Evolutionary conservation across 1,140 invertebrate species (phyloP).

Genomic region (Ylistrum balloti): DNA sequence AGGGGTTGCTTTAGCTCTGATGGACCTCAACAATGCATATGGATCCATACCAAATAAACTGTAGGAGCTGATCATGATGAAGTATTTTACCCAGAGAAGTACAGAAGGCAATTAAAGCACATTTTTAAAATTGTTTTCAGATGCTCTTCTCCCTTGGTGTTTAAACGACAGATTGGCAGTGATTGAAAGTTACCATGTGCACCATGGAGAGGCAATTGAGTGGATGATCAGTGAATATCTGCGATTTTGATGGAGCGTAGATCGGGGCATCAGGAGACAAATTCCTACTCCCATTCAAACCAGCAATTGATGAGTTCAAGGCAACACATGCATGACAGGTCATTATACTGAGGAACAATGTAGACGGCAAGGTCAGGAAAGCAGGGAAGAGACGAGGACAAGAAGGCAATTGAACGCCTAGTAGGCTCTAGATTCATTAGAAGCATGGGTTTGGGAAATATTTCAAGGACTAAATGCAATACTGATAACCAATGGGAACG

Average conservation of each 20-base stretch:
- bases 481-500: background rate
- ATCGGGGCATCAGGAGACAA: conserved; percentile 48
- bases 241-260: conserved; percentile 46
- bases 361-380: conserved; percentile 53
- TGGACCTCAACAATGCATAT: too few species aligned
- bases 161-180: too few species aligned
- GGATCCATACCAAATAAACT: too few species aligned
- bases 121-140: too few species aligned
- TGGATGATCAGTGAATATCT: background rate
- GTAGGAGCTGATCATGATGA: too few species aligned
- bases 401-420: conserved; percentile 45
- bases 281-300: conserved; percentile 46
- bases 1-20: too few species aligned
- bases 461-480: background rate
- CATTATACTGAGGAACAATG: conserved; percentile 44
- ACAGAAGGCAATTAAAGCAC: too few species aligned
- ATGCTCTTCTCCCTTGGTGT: too few species aligned
- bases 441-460: background rate
- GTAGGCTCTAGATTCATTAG: background rate
- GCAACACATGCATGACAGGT: conserved; percentile 48
- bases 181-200: conserved; percentile 50
- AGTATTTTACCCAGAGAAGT: too few species aligned
- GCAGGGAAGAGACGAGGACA: conserved; percentile 43
- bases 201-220: conserved; percentile 55
- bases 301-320: conserved; percentile 53